These are phyloP conservation scores for Psettodes erumei DNA, from an alignment of 2,113 vertebrate species.

Conservation along the genomic window DNA sequence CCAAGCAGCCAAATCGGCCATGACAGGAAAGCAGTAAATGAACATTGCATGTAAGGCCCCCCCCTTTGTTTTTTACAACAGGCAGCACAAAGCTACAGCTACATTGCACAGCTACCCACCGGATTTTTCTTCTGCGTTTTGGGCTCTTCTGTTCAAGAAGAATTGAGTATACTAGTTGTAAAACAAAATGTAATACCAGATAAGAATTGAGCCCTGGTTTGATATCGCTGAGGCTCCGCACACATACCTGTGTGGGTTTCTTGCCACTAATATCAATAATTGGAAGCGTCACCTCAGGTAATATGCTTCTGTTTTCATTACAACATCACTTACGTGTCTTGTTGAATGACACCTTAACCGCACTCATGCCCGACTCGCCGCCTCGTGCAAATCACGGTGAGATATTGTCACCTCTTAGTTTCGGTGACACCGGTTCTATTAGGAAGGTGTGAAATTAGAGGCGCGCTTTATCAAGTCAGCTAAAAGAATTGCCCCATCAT, in stretches of 20 bases:
- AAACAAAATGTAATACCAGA: too few relatives aligned
- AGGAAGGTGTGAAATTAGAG: conserved; percentile 66
- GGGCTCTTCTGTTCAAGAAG: conserved; percentile 42
- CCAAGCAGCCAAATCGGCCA: conserved; percentile 71
- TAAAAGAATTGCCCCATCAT: conserved; percentile 77
- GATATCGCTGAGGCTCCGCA: background rate
- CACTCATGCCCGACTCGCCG: conserved; percentile 28
- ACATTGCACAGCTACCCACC: too few relatives aligned
- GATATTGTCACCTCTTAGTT: conserved; percentile 65
- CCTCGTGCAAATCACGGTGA: conserved; percentile 57
- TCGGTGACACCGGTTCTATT: conserved; percentile 61
- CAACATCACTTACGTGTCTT: conserved; percentile 27
- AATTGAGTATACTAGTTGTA: background rate
- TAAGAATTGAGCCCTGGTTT: background rate
- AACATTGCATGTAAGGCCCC: conserved; percentile 69
- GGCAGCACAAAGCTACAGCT: conserved; percentile 68
- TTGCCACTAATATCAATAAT: conserved; percentile 3
- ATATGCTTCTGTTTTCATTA: conserved; percentile 38
- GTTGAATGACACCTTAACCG: conserved; percentile 49
- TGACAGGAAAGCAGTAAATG: conserved; percentile 72
- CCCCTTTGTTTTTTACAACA: conserved; percentile 76
- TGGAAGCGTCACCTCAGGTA: conserved; percentile 31
- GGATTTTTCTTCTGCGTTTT: conserved; percentile 54
- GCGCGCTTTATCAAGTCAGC: conserved; percentile 76
- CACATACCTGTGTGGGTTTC: background rate